Conservation (phyloP, 2,888 invertebrate genomes). For the Sinohyriopsis cumingii region DNA sequence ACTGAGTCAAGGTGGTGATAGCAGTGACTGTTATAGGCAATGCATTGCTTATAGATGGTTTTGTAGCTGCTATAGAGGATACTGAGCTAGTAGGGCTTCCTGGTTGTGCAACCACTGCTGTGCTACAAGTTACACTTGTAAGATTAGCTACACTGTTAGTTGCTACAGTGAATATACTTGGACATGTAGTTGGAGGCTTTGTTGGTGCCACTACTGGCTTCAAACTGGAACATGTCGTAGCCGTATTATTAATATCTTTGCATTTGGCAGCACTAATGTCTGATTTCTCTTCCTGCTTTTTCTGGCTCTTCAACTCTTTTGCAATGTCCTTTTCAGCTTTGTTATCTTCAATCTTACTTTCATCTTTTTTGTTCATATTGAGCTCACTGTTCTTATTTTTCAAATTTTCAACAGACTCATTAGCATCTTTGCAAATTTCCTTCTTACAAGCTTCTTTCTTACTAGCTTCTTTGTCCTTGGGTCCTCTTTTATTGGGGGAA, state of each 20-base stretch:
- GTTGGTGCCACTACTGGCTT: background rate
- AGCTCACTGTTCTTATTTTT: constrained; percentile 10
- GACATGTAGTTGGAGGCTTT: constrained; percentile 6
- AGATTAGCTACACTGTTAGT: background rate
- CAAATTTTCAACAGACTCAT: constrained; percentile 7
- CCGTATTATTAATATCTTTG: constrained; percentile 7
- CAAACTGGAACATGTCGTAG: constrained; percentile 1
- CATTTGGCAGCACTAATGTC: constrained; percentile 2
- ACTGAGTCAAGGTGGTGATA: constrained; percentile 25
- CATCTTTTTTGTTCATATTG: constrained; percentile 20
- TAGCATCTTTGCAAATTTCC: constrained; percentile 19
- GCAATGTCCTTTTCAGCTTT: constrained; percentile 12
- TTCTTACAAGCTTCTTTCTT: constrained; percentile 23
- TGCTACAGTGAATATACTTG: constrained; percentile 1
- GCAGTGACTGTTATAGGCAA: constrained; percentile 44
- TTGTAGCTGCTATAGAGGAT: constrained; percentile 2
- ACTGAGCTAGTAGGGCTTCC: background rate
- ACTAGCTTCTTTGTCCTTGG: constrained; percentile 35
- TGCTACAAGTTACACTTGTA: background rate
- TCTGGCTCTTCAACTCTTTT: background rate
- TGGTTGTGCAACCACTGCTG: too few relatives aligned
- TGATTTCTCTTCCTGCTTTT: constrained; percentile 6
- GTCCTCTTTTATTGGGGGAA: constrained; percentile 36
- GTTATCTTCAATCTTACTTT: constrained; percentile 21
- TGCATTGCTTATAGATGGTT: constrained; percentile 19